phyloP scores from a whole-genome alignment of 2,797 vertebrate species.

The Euthynnus affinis region DNA sequence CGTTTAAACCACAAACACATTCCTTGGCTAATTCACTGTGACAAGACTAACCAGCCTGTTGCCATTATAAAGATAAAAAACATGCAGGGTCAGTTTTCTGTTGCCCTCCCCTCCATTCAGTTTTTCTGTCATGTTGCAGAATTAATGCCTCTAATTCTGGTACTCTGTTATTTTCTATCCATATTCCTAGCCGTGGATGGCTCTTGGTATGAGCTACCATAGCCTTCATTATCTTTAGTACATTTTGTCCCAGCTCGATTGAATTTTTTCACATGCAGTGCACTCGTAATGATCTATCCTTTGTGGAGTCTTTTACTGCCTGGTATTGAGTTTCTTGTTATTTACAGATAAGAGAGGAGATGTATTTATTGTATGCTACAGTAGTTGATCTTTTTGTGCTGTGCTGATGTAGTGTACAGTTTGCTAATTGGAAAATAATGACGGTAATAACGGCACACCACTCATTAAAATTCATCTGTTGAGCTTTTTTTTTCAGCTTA shows the following conservation, averaged over 20 bases:
- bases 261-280: constrained; percentile 60
- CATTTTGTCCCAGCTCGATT: constrained; percentile 48
- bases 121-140: constrained; percentile 33
- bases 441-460: constrained; percentile 79
- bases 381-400: constrained; percentile 60
- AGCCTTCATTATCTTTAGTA: constrained; percentile 58
- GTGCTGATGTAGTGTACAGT: constrained; percentile 74
- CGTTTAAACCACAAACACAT: constrained; percentile 46
- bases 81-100: constrained; percentile 37
- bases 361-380: constrained; percentile 66
- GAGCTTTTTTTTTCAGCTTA: constrained; percentile 46
- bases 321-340: constrained; percentile 68
- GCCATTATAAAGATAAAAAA: constrained; percentile 39
- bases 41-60: constrained; percentile 30
- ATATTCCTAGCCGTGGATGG: constrained; percentile 33
- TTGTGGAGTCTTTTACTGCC: constrained; percentile 57
- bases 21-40: constrained; percentile 41
- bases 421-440: constrained; percentile 86
- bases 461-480: constrained; percentile 83
- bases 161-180: constrained; percentile 38
- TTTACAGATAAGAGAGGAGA: constrained; percentile 74
- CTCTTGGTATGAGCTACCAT: constrained; percentile 27
- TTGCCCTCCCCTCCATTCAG: constrained; percentile 14
- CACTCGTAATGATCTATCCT: constrained; percentile 57
- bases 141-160: constrained; percentile 50